phyloP scores from a whole-genome alignment of 1,140 invertebrate species.

The Adoxophyes honmai region DNA sequence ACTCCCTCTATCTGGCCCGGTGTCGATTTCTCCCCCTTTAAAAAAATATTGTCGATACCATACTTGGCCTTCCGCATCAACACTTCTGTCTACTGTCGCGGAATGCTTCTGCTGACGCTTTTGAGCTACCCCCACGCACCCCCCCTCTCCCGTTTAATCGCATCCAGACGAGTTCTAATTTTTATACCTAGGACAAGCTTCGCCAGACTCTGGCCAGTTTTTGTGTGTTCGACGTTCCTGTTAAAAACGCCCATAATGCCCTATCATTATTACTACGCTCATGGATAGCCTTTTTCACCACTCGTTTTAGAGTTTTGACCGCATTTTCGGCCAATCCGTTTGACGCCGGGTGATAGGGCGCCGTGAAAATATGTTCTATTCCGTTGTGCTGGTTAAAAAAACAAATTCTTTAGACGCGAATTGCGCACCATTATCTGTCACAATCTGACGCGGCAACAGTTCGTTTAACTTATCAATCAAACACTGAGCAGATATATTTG shows the following conservation, averaged over 20 bases:
- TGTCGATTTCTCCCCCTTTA: slow-evolving; percentile 6
- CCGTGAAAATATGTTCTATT: too few relatives aligned
- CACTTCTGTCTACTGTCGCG: not conserved
- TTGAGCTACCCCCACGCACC: not conserved
- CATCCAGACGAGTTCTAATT: not conserved
- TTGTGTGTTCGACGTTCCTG: slow-evolving; percentile 13
- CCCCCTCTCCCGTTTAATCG: not conserved
- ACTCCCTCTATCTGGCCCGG: not conserved
- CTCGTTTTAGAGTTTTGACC: too few relatives aligned
- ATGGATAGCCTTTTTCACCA: too few relatives aligned
- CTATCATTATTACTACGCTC: not conserved
- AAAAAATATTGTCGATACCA: slow-evolving; percentile 1
- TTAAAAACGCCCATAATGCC: slow-evolving; percentile 4
- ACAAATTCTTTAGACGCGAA: too few relatives aligned
- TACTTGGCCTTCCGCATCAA: not conserved
- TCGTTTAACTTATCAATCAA: too few relatives aligned
- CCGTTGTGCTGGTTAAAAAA: too few relatives aligned
- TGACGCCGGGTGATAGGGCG: too few relatives aligned
- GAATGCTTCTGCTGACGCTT: not conserved
- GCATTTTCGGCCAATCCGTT: too few relatives aligned
- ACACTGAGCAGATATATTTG: too few relatives aligned
- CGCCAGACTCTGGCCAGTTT: too few relatives aligned
- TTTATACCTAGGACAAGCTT: not conserved
- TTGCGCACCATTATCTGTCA: too few relatives aligned
- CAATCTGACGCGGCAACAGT: too few relatives aligned